Base-by-base conservation (phyloP, 2,888 invertebrate species). In the Scelioninae gen. 1 region DNA sequence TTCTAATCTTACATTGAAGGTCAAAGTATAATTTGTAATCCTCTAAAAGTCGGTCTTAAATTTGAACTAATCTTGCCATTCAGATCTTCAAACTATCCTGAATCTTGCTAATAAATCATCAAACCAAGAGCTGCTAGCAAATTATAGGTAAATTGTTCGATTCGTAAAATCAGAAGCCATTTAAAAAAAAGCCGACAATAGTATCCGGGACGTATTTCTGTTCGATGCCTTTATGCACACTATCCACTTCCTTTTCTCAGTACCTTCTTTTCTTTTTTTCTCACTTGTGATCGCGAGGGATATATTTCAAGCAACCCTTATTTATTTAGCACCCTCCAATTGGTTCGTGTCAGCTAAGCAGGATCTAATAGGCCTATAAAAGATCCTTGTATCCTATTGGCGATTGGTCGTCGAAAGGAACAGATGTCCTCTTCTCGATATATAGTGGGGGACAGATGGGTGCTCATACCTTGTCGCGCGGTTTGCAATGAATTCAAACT, bases 341-440 rank as follows among this genome's bases (percentile, higher is more conserved):
- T 92, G 92, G 91, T 87, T 88, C 87, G 88, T 84, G 85, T 86
- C 85, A 85, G 83, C 89, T 92, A 92, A 92, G 90, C 91, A 92
- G 91, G 90, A 92, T 92, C 92, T 92, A 92, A 92, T 92, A 89
- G 91, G 88, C 88, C 89, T 91, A 90, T 92, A 91, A 92, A 92
- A 90, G 89, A 90, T 90, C 88, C 88, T 89, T 86, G 87, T 86
- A 69, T 86, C 79, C 86, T 80, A 85, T 43, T 85, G 76, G 80
- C 85, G 89, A 90, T 90, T 89, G 90, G 89, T 81, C 85, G 85
- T 76, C 83, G 85, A 86, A 83, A 63, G 82, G 84, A 90, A 90
- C 91, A 91, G 91, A 91, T 91, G 91, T 91, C 88, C 85, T 79
- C 83, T 82, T 13, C 11, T 83, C 34, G 40, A 45, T 63, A 43